A percentile compares a stretch with the other conserved stretches of the same genome.
Conservation (phyloP, 2,113 vertebrate genomes). For the Lutjanus erythropterus region DNA sequence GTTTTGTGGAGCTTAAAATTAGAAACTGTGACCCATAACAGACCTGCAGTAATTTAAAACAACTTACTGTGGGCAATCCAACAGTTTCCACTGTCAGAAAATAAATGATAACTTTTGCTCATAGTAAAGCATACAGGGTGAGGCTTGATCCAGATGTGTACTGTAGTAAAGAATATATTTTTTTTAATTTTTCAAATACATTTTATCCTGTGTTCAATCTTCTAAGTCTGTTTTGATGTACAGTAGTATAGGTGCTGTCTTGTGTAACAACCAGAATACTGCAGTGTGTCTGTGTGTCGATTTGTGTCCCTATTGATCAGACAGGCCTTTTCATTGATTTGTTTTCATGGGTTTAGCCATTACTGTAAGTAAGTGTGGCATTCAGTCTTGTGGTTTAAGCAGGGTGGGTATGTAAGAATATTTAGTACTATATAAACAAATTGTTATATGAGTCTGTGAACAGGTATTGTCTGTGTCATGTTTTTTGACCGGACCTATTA, state of each 20-base stretch:
- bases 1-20: neutral
- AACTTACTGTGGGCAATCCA: neutral
- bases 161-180: neutral
- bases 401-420: neutral
- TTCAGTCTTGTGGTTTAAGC: neutral
- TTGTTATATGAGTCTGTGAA: neutral
- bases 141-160: neutral
- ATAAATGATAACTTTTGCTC: neutral
- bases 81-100: neutral
- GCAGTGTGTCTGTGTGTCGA: slow-evolving; percentile 12
- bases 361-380: slow-evolving; percentile 10
- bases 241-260: neutral
- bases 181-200: neutral
- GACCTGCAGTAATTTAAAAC: neutral
- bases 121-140: neutral
- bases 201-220: neutral
- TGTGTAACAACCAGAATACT: slow-evolving; percentile 1
- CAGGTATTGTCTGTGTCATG: neutral
- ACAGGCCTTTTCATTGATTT: slow-evolving; percentile 31
- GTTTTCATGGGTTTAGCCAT: slow-evolving; percentile 20
- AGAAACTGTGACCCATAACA: neutral
- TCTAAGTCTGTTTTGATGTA: neutral
- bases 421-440: slow-evolving; percentile 1
- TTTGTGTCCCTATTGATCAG: slow-evolving; percentile 44
- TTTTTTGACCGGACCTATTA: neutral